Evolutionary conservation across 2,113 vertebrate genomes (phyloP), one percentile per base, ranked within the genome.

Genomic region (Gorsachius goisagi): DNA sequence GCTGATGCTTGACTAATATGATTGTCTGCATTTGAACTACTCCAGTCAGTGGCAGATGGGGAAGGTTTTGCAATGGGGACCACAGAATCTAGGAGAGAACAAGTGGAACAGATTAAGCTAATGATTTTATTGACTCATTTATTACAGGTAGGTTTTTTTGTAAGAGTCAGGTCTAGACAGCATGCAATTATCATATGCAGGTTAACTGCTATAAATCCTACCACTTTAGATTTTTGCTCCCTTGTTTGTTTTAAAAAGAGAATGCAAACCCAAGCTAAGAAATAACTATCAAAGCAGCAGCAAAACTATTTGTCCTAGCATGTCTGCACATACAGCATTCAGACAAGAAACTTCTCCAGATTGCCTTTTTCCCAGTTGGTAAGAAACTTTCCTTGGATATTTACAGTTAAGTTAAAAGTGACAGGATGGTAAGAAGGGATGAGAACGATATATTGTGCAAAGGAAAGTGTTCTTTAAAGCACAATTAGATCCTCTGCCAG

Each of bases 41-140:
- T 98, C 99, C 99, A 99, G 27, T 99, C 99, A 49, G 97, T 86
- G 68, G 96, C 85, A 55, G 97, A 68, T 2, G 64, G 60, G 33
- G 95, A 96, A 82, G 89, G n/a, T 95, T 98, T 98, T 52, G 96
- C 59, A 89, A 86, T 96, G 92, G 92, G 76, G 68, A 91, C 35
- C 39, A 63, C 77, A 87, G 89, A 89, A 68, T 94, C 97, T 97
- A 56, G 27, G 8, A 90, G 23, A 80, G 47, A 94, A 56, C n/a
- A 90, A 94, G 58, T 23, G 5, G 32, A 63, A 90, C 3, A 81
- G 14, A 72, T 78, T 39, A 73, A 68, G 44, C 28, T 87, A 41
- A 4, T 16, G 2, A 9, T 28, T 77, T 85, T 55, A 71, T 23
- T 90, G 13, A 81, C 22, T 85, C 52, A 41, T 21, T 75, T 73